A percentile compares a stretch with the other conserved stretches of the same genome.
These are phyloP conservation scores for Bombyx huttoni DNA, from an alignment of 2,888 invertebrate species.

Conservation along the genomic window DNA sequence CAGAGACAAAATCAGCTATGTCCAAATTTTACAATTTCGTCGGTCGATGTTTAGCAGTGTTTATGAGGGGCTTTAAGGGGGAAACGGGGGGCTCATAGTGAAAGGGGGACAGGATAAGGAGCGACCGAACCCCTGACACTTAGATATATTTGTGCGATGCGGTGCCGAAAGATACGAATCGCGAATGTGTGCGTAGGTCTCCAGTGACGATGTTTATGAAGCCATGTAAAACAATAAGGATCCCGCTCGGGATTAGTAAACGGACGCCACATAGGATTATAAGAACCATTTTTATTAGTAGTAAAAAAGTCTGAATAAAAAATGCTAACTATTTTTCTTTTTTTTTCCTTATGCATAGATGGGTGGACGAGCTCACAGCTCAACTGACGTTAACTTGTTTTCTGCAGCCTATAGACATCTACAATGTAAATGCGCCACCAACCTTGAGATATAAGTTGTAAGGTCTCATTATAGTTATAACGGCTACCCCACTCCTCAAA, in stretches of 20 bases:
- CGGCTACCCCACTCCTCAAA: no score
- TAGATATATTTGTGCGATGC: conserved; percentile 39
- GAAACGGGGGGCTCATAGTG: conserved; percentile 28
- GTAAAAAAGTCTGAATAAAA: no score
- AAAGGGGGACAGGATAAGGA: conserved; percentile 59
- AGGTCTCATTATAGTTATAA: no score
- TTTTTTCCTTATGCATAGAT: no score
- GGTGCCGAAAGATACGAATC: conserved; percentile 50
- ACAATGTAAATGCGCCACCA: no score
- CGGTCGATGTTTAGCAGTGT: conserved; percentile 58
- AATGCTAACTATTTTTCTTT: no score
- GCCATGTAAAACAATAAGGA: conserved; percentile 48
- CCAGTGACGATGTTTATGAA: conserved; percentile 37
- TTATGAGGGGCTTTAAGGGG: conserved; percentile 41
- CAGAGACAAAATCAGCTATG: conserved; percentile 34
- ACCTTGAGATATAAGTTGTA: no score
- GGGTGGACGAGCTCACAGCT: no score
- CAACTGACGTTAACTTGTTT: no score
- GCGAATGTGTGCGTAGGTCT: conserved; percentile 25
- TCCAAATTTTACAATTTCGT: conserved; percentile 63
- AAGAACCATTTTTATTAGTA: no score
- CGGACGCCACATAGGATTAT: no score
- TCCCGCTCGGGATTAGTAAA: conserved; percentile 14
- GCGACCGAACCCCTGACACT: conserved; percentile 55
- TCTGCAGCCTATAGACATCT: no score